phyloP scores from a whole-genome alignment of 2,113 vertebrate species.

The Leucoraja erinaceus region DNA sequence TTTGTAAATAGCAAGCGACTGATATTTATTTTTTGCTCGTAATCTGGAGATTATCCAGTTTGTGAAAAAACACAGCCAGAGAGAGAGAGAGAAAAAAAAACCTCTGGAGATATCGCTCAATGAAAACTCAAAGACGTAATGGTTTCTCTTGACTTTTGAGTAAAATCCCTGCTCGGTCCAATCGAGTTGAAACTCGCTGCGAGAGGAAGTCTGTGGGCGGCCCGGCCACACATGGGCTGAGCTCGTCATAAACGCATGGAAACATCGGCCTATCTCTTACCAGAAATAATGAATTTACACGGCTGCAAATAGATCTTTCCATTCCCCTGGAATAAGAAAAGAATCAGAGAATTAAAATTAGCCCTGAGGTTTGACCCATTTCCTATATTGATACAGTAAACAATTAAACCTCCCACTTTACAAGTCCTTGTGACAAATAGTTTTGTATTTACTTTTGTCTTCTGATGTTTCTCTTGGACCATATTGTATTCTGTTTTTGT shows the following conservation, averaged over 20 bases:
- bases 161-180: constrained; percentile 29
- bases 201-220: constrained; percentile 37
- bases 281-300: constrained; percentile 21
- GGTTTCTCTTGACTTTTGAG: constrained; percentile 20
- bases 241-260: constrained; percentile 30
- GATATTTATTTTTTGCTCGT: neutral
- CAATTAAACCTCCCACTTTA: neutral
- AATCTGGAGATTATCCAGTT: neutral
- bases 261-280: constrained; percentile 24
- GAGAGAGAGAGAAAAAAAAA: neutral
- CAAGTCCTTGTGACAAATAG: neutral
- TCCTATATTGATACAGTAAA: constrained; percentile 32
- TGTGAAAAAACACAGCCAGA: neutral
- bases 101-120: neutral
- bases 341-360: constrained; percentile 27
- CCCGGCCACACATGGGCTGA: neutral
- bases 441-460: neutral
- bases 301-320: constrained; percentile 30
- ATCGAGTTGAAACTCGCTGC: constrained; percentile 27
- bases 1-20: neutral
- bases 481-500: neutral
- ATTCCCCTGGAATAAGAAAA: constrained; percentile 21
- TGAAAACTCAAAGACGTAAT: constrained; percentile 27
- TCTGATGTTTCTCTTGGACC: neutral
- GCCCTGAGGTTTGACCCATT: constrained; percentile 11